Conservation (phyloP, 1,140 invertebrate species). For the Dufourea novaeangliae region DNA sequence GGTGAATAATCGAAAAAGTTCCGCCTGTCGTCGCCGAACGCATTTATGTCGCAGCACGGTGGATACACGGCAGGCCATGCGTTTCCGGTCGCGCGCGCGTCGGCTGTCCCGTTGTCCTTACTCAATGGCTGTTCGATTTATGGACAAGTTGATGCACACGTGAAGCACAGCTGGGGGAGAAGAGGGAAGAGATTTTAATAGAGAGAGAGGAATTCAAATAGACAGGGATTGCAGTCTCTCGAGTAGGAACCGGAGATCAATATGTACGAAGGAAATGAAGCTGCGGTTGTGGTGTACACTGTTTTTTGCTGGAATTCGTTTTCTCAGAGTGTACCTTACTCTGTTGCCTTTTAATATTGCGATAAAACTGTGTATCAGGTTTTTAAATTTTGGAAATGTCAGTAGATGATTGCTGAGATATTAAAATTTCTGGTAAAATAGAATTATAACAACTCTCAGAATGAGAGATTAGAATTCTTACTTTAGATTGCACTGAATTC, state of each 20-base stretch:
- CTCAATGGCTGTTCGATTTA: not conserved
- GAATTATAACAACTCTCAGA: too few relatives aligned
- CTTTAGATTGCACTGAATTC: too few relatives aligned
- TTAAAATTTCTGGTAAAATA: too few relatives aligned
- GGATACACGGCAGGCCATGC: not conserved
- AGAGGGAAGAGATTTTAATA: not conserved
- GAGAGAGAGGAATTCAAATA: constrained; percentile 1
- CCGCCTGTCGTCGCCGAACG: not conserved
- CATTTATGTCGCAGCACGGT: not conserved
- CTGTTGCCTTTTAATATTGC: too few relatives aligned
- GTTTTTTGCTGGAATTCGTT: not conserved
- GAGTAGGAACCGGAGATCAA: not conserved
- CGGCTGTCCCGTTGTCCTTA: not conserved
- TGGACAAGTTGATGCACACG: constrained; percentile 4
- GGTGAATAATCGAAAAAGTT: constrained; percentile 5
- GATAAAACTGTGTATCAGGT: too few relatives aligned
- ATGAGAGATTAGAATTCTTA: too few relatives aligned
- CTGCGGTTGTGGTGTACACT: not conserved
- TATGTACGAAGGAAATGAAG: constrained; percentile 3
- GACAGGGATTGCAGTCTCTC: not conserved
- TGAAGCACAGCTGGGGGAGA: not conserved
- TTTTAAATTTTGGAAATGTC: too few relatives aligned
- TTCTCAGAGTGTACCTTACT: not conserved
- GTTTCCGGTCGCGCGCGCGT: not conserved
- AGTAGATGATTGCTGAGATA: too few relatives aligned